These are phyloP conservation scores for Mesorhabditis spiculigera DNA, from an alignment of 2,888 invertebrate species.

Conservation along the genomic window DNA sequence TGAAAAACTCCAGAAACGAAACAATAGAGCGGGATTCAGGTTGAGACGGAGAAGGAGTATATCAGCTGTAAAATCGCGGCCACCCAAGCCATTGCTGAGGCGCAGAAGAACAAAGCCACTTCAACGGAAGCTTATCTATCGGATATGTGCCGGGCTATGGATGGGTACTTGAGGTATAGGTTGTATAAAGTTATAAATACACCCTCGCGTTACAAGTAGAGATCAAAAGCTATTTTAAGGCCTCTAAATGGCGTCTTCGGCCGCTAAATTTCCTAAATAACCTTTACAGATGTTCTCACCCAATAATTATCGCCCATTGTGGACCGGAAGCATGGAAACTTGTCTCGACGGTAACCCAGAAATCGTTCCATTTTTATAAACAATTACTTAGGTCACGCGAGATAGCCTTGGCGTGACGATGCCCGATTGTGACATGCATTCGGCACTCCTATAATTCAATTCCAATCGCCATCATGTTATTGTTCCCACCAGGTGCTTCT, in stretches of 20 bases:
- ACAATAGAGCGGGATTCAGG: conserved; percentile 23
- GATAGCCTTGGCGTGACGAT: conserved; percentile 45
- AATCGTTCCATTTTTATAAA: not conserved
- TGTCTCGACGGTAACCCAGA: conserved; percentile 45
- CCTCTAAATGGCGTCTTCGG: too few species aligned
- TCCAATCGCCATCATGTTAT: not conserved
- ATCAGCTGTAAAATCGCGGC: conserved; percentile 51
- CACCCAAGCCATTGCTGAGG: conserved; percentile 48
- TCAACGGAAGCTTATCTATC: conserved; percentile 43
- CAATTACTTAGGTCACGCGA: conserved; percentile 34
- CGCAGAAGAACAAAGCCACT: conserved; percentile 36
- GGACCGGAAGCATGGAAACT: conserved; percentile 53
- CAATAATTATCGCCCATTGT: conserved; percentile 49
- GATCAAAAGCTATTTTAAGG: not conserved
- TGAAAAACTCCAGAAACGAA: not conserved
- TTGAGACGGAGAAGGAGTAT: conserved; percentile 50
- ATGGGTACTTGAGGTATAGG: conserved; percentile 43
- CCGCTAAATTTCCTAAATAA: not conserved
- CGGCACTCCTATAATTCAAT: conserved; percentile 26
- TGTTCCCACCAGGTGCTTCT: not conserved
- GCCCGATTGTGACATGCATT: conserved; percentile 45
- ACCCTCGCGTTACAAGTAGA: too few species aligned
- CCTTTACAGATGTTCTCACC: conserved; percentile 49
- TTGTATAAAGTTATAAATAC: not conserved
- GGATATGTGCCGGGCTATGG: conserved; percentile 52